Conservation (phyloP, 2,113 vertebrate genomes). For the Rana temporaria region DNA sequence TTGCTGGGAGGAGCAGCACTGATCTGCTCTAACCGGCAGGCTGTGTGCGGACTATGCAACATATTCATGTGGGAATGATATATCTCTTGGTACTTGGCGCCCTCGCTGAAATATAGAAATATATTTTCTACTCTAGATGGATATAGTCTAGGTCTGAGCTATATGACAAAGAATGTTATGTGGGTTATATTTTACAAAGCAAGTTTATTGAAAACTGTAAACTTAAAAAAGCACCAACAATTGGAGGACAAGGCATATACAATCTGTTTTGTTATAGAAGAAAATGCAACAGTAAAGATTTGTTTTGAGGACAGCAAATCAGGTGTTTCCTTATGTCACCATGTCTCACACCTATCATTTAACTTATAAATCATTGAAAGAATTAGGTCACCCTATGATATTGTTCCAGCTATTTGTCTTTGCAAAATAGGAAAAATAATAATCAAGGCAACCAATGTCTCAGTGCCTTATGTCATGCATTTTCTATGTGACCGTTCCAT, state of each 20-base stretch:
- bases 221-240: not conserved
- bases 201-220: constrained; percentile 26
- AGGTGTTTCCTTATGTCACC: not conserved
- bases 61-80: constrained; percentile 59
- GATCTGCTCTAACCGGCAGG: constrained; percentile 45
- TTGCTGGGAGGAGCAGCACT: constrained; percentile 51
- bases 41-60: constrained; percentile 62
- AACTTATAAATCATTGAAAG: constrained; percentile 14
- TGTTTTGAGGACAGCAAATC: constrained; percentile 20
- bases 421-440: not conserved
- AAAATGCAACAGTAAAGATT: constrained; percentile 25
- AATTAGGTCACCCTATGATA: constrained; percentile 30
- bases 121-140: constrained; percentile 54
- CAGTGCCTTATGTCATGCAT: constrained; percentile 49
- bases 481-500: constrained; percentile 28
- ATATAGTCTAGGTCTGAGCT: constrained; percentile 56
- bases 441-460: constrained; percentile 36
- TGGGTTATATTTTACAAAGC: constrained; percentile 49
- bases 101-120: constrained; percentile 36
- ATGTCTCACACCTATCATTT: not conserved
- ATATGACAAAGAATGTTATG: constrained; percentile 58
- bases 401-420: constrained; percentile 8
- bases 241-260: not conserved
- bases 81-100: constrained; percentile 19
- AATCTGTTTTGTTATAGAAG: constrained; percentile 9